These are phyloP conservation scores for Diplazon laetatorius DNA, from an alignment of 2,888 invertebrate species.

Conservation along the genomic window DNA sequence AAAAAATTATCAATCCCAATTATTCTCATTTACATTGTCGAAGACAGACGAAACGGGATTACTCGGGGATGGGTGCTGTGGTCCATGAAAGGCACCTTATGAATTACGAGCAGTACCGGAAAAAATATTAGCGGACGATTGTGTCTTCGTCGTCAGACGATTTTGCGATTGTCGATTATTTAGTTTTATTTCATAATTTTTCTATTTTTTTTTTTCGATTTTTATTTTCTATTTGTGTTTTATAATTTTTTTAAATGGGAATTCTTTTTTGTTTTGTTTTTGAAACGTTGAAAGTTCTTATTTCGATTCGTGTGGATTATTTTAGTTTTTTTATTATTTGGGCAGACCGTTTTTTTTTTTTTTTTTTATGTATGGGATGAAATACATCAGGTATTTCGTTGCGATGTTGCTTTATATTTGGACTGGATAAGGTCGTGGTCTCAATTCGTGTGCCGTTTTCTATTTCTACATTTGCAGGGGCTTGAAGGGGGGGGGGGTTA, in stretches of 20 bases:
- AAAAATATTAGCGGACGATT: too few species aligned
- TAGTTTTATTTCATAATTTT: not conserved
- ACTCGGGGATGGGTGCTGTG: slow-evolving; percentile 33
- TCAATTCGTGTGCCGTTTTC: too few species aligned
- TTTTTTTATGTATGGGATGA: too few species aligned
- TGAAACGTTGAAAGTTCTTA: slow-evolving; percentile 6
- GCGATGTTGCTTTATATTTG: not conserved
- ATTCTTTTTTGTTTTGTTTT: slow-evolving; percentile 8
- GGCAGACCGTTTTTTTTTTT: too few species aligned
- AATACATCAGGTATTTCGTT: not conserved
- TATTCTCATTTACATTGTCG: slow-evolving; percentile 72
- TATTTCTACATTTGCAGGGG: not conserved
- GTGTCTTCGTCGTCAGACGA: not conserved
- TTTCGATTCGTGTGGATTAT: not conserved
- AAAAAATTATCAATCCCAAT: slow-evolving; percentile 79
- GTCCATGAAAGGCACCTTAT: slow-evolving; percentile 58
- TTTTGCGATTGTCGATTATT: slow-evolving; percentile 33
- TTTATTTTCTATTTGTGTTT: slow-evolving; percentile 20
- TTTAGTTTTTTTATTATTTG: too few species aligned
- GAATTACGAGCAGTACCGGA: slow-evolving; percentile 21
- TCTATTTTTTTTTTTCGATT: not conserved
- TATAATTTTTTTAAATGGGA: too few species aligned
- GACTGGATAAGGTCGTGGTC: too few species aligned
- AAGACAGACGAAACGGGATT: slow-evolving; percentile 38
- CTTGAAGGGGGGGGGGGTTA: too few species aligned